Base-by-base conservation (phyloP, 2,888 invertebrate species). In the Neuroscelio doddi region DNA sequence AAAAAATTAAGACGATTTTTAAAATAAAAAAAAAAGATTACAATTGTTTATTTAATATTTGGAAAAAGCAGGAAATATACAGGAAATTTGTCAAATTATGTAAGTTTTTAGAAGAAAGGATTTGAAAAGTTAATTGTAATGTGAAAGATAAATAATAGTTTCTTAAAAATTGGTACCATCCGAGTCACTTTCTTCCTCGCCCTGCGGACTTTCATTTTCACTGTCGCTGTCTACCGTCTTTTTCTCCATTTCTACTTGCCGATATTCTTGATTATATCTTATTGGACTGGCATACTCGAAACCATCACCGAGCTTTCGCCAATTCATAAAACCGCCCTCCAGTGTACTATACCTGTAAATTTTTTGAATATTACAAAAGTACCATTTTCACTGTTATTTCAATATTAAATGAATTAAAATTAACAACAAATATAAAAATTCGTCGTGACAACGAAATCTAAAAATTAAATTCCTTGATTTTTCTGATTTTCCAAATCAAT, bases 261-360 rank as follows among this genome's bases (percentile, higher is more conserved):
- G 86, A 73, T 90, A 91, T 65, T 90, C 90, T 17, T 89, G 87
- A 68, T 88, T 88, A 74, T 90, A 91, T 71, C 87, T 87, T 74
- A 91, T 90, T 3, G 89, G 87, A 73, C 85, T 87, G 7, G 87
- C 87, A 75, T 88, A 86, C 69, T 87, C 87, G 68, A 86, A 81
- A 66, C 83, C 85, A 63, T 85, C 86, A 29, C 83, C 85, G 24
- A 82, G 70, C 69, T 80, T 79, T 55, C 79, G 76, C 85, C 85
- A 85, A 65, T 85, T 85, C 73, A 81, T 78, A 64, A 83, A 84
- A 12, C 81, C 81, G 59, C 83, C 82, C 59, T 84, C 84, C 42
- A 83, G 63, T 24, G 78, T 79, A 56, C 79, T 80, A 47, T 79
- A 82, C 44, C 82, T 82, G 56, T 14, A 56, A 64, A 46, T 1